Evolutionary conservation across 1,140 invertebrate species (phyloP), one percentile per base, ranked within the genome.

Genomic region (Drosophila gunungcola): DNA sequence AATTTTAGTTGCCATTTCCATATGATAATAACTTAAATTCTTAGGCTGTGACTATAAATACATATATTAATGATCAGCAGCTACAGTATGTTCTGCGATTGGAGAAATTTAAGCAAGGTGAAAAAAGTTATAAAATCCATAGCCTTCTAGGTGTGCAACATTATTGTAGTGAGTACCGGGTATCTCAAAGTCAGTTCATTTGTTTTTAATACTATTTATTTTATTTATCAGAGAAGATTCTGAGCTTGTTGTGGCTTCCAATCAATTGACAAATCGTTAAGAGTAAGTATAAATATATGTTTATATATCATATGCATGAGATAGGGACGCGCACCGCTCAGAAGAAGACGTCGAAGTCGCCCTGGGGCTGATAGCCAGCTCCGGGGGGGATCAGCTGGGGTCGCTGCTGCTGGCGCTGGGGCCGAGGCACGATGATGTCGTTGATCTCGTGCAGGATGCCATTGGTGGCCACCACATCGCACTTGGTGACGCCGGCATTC

Each of bases 401-500:
- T 46, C 90, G 84, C 39, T 64, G 73, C 41, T 88, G 91, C 60
- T 76, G 82, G n/a, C 84, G 92, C 7, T 72, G 73, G 13, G 72
- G 76, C 3, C 73, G 57, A 16, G 80, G 73, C 34, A 88, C 76
- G 38, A 94, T 91, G 42, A 94, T 93, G 73, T 93, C 92, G 79
- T 95, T 94, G 51, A 95, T 93, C 46, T 94, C 93, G 78, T 95
- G 94, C 3, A 95, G 78, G 36, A 95, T 93, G 43, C 95, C 95
- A 86, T 95, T 95, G 11, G 92, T 93, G 46, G 94, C 94, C 57
- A 94, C 91, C 48, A 93, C 91, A 91, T 95, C 94, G 88, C 95
- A 95, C 73, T 94, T 93, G 13, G 93, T 94, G 13, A 95, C 93
- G 7, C 92, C 92, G 34, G 94, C 93, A 52, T 93, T 93, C 54